These are phyloP conservation scores for Lasioglossum figueresi DNA, from an alignment of 2,888 invertebrate species.

Conservation along the genomic window DNA sequence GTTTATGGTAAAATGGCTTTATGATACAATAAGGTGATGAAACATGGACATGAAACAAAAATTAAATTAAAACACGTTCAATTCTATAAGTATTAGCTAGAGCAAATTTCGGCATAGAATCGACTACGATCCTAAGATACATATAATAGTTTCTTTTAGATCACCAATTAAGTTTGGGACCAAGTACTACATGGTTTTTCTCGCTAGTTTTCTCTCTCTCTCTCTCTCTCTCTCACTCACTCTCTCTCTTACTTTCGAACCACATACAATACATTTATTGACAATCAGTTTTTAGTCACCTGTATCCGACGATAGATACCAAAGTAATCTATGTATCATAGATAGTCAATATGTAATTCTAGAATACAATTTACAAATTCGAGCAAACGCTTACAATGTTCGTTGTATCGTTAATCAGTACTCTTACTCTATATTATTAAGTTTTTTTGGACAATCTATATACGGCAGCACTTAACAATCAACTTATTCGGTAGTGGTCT, in stretches of 20 bases:
- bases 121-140: conserved; percentile 38
- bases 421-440: conserved; percentile 59
- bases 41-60: conserved; percentile 43
- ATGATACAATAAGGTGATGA: conserved; percentile 53
- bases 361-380: conserved; percentile 68
- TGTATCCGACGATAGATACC: conserved; percentile 64
- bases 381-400: conserved; percentile 60
- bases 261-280: conserved; percentile 67
- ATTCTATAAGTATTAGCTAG: conserved; percentile 46
- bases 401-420: conserved; percentile 70
- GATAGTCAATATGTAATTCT: conserved; percentile 63
- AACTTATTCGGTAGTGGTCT: conserved; percentile 52
- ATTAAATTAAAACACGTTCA: conserved; percentile 55
- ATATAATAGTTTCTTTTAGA: conserved; percentile 34
- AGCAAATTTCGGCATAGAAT: conserved; percentile 46
- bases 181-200: conserved; percentile 60
- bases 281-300: conserved; percentile 70
- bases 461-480: conserved; percentile 55
- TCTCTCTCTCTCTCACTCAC: conserved; percentile 27
- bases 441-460: conserved; percentile 62
- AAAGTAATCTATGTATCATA: conserved; percentile 66
- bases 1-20: conserved; percentile 59
- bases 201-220: conserved; percentile 35
- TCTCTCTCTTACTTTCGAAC: conserved; percentile 48
- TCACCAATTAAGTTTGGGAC: conserved; percentile 67